phyloP scores from a whole-genome alignment of 2,888 invertebrate species.

The Drosophila aldrichi region DNA sequence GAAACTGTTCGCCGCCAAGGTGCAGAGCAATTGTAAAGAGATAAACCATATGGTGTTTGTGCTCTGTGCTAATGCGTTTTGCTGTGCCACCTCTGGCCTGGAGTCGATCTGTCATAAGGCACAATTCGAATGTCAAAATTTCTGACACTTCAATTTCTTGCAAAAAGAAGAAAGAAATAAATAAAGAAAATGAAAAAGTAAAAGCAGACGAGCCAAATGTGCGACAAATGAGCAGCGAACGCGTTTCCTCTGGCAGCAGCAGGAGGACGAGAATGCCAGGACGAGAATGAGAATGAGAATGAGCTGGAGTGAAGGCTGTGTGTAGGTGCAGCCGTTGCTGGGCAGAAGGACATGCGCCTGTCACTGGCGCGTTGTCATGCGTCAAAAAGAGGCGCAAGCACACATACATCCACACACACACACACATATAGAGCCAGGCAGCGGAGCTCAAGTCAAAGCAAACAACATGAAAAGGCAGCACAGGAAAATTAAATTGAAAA shows the following conservation, averaged over 20 bases:
- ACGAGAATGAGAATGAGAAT: conserved; percentile 3
- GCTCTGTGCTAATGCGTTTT: conserved; percentile 61
- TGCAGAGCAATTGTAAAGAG: conserved; percentile 42
- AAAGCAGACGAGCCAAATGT: conserved; percentile 54
- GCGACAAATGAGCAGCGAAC: conserved; percentile 71
- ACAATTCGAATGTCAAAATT: conserved; percentile 85
- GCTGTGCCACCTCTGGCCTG: conserved; percentile 42
- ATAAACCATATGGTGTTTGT: conserved; percentile 58
- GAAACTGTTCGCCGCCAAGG: conserved; percentile 24
- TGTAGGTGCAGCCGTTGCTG: conserved; percentile 69
- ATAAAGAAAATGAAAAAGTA: conserved; percentile 7
- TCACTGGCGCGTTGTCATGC: conserved; percentile 73
- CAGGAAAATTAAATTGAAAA: conserved; percentile 81
- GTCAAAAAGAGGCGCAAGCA: conserved; percentile 58
- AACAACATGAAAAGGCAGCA: conserved; percentile 71
- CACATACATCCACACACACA: conserved; percentile 11
- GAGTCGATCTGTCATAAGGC: conserved; percentile 72
- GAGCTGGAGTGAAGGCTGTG: conserved; percentile 29
- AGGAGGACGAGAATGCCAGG: conserved; percentile 17
- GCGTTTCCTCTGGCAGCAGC: conserved; percentile 54
- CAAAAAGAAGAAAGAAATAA: conserved; percentile 29
- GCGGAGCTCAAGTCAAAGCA: conserved; percentile 71
- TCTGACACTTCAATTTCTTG: conserved; percentile 84
- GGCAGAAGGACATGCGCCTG: conserved; percentile 66
- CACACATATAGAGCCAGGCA: conserved; percentile 28